phyloP scores from a whole-genome alignment of 2,888 invertebrate species.

The Apotomis capreana region DNA sequence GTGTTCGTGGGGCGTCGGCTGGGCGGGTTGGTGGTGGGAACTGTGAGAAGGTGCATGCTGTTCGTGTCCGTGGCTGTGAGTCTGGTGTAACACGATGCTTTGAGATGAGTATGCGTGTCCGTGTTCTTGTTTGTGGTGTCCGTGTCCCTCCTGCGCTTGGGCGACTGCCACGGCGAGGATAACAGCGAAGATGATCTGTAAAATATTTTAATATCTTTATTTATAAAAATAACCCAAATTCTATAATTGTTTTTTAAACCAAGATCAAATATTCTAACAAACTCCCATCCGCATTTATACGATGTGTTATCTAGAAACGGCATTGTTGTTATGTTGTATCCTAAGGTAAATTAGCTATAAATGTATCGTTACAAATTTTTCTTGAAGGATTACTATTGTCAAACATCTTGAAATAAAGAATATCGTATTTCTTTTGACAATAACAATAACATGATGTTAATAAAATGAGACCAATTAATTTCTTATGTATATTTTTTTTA shows the following conservation, averaged over 20 bases:
- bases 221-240: neutral
- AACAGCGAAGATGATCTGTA: slow-evolving; percentile 49
- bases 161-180: slow-evolving; percentile 48
- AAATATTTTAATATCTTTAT: slow-evolving; percentile 8
- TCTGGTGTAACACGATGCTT: slow-evolving; percentile 57
- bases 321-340: no score
- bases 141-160: slow-evolving; percentile 51
- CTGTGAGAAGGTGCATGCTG: slow-evolving; percentile 44
- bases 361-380: no score
- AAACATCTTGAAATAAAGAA: no score
- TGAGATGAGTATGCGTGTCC: slow-evolving; percentile 56
- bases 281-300: no score
- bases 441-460: no score
- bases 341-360: no score
- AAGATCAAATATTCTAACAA: no score
- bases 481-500: no score
- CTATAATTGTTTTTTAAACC: neutral
- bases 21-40: slow-evolving; percentile 20
- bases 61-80: slow-evolving; percentile 48
- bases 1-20: neutral
- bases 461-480: no score
- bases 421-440: no score
- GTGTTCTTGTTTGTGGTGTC: slow-evolving; percentile 39
- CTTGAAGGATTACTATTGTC: no score
- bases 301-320: no score